These are phyloP conservation scores for Tenthredo mesomela DNA, from an alignment of 2,888 invertebrate genomes.

Conservation along the genomic window DNA sequence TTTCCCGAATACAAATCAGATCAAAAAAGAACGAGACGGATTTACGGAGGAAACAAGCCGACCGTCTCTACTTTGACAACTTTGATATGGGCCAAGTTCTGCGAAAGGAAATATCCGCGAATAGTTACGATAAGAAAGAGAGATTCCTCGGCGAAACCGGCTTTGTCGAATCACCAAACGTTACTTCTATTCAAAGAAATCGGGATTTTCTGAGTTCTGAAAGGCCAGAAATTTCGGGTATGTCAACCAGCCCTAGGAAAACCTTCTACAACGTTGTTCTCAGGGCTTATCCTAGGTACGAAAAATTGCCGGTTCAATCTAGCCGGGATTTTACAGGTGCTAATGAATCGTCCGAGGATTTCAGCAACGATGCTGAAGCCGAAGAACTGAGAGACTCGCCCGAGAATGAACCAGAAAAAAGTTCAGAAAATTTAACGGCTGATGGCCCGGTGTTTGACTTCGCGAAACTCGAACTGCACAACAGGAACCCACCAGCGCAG, in stretches of 20 bases:
- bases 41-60: neutral
- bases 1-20: neutral
- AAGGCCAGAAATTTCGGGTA: neutral
- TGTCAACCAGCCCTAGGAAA: neutral
- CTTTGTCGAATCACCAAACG: neutral
- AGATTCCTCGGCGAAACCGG: conserved; percentile 11
- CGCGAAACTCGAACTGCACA: conserved; percentile 32
- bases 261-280: conserved; percentile 34
- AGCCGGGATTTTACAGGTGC: neutral
- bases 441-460: conserved; percentile 40
- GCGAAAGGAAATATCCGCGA: neutral
- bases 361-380: neutral
- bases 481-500: neutral
- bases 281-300: conserved; percentile 42
- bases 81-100: neutral
- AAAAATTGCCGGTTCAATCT: neutral
- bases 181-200: neutral
- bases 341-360: neutral
- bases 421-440: neutral
- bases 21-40: neutral
- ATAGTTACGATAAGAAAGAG: neutral
- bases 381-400: neutral
- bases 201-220: neutral
- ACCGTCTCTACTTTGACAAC: neutral
- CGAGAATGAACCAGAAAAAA: neutral